phyloP scores from a whole-genome alignment of 1,140 invertebrate species.

The Drosophila mauritiana region DNA sequence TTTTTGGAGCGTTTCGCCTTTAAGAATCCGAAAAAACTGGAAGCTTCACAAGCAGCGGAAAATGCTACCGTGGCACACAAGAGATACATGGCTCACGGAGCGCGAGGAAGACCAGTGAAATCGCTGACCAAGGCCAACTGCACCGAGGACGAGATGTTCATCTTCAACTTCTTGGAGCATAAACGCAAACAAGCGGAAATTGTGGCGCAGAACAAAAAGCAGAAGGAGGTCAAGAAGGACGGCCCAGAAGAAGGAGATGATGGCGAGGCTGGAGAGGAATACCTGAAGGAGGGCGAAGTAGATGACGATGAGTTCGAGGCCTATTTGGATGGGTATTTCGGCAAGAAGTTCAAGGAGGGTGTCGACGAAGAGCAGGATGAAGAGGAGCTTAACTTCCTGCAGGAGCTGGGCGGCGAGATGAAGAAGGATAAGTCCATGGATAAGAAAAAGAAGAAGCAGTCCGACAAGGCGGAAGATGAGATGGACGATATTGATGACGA shows the following conservation, averaged over 20 bases:
- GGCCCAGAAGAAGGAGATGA: slow-evolving; percentile 62
- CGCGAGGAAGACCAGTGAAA: slow-evolving; percentile 72
- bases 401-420: slow-evolving; percentile 73
- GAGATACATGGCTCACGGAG: slow-evolving; percentile 65
- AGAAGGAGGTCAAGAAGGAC: slow-evolving; percentile 47
- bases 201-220: slow-evolving; percentile 58
- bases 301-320: slow-evolving; percentile 94
- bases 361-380: slow-evolving; percentile 84
- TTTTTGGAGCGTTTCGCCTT: slow-evolving; percentile 98
- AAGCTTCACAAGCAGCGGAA: slow-evolving; percentile 83
- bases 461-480: slow-evolving; percentile 71
- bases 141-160: slow-evolving; percentile 83
- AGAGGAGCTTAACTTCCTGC: slow-evolving; percentile 79
- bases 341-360: slow-evolving; percentile 84
- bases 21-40: slow-evolving; percentile 95
- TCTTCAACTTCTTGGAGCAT: slow-evolving; percentile 82
- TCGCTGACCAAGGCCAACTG: slow-evolving; percentile 71
- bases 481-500: slow-evolving; percentile 77
- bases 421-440: slow-evolving; percentile 65
- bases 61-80: slow-evolving; percentile 54
- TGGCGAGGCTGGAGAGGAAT: slow-evolving; percentile 77
- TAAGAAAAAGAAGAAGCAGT: slow-evolving; percentile 79
- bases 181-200: slow-evolving; percentile 76
- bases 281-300: slow-evolving; percentile 90
- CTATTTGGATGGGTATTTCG: slow-evolving; percentile 89